Evolutionary conservation across 2,888 invertebrate genomes (phyloP).

Genomic region (Tachina grossa): DNA sequence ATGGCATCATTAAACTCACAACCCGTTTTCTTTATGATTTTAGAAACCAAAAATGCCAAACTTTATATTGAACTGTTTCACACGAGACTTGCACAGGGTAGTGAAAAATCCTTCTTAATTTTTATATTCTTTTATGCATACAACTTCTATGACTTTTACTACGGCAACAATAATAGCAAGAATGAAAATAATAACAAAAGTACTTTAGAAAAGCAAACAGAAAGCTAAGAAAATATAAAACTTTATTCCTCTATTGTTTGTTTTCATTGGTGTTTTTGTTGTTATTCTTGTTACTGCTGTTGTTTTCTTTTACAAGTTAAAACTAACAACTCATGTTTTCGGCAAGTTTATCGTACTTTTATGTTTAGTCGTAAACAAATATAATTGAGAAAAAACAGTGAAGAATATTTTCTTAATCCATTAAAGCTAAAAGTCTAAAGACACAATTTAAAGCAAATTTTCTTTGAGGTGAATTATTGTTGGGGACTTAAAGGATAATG

Average conservation of each 20-base stretch:
- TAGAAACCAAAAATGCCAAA: slow-evolving; percentile 66
- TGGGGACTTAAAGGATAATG: neutral
- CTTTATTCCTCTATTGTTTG: slow-evolving; percentile 49
- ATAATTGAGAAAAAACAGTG: neutral
- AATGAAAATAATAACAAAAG: slow-evolving; percentile 62
- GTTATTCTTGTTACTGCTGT: slow-evolving; percentile 14
- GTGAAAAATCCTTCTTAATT: slow-evolving; percentile 47
- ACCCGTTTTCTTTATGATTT: slow-evolving; percentile 70
- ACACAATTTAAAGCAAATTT: neutral
- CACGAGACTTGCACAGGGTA: slow-evolving; percentile 46
- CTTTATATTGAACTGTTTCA: slow-evolving; percentile 69
- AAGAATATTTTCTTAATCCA: slow-evolving; percentile 17
- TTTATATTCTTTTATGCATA: slow-evolving; percentile 16
- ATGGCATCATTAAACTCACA: slow-evolving; percentile 70
- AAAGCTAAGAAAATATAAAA: slow-evolving; percentile 50
- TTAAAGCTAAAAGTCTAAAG: slow-evolving; percentile 23
- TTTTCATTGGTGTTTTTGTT: slow-evolving; percentile 2
- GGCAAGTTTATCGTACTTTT: slow-evolving; percentile 68
- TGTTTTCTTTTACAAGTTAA: slow-evolving; percentile 64
- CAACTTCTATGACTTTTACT: slow-evolving; percentile 22
- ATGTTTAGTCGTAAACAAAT: slow-evolving; percentile 45
- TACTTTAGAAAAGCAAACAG: slow-evolving; percentile 63
- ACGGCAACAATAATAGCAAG: slow-evolving; percentile 41
- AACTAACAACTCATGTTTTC: slow-evolving; percentile 72
- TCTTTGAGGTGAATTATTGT: neutral